These are phyloP conservation scores for Lepidurus packardi DNA, from an alignment of 1,140 invertebrate genomes.

Conservation along the genomic window DNA sequence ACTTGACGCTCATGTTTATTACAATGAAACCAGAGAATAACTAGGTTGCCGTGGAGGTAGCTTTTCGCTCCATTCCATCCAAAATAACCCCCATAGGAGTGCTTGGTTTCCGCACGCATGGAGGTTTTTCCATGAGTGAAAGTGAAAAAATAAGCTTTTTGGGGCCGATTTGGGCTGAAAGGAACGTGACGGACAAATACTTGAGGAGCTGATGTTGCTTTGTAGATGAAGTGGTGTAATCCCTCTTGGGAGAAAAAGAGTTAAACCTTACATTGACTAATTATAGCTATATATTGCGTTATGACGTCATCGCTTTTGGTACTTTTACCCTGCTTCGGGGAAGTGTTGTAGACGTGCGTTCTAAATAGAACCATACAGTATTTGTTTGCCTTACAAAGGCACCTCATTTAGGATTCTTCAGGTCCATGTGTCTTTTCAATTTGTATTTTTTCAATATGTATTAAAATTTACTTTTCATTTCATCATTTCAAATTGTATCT, in stretches of 20 bases:
- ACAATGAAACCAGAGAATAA: background rate
- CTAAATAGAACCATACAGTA: background rate
- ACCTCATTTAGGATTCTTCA: background rate
- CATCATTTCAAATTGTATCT: background rate
- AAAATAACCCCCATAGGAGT: background rate
- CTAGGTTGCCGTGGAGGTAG: background rate
- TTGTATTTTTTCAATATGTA: too few species aligned
- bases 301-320: background rate
- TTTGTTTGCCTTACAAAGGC: background rate
- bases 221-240: background rate
- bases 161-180: constrained; percentile 8
- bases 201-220: background rate
- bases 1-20: background rate
- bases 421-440: background rate
- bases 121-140: background rate
- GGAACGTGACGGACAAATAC: constrained; percentile 3
- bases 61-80: background rate
- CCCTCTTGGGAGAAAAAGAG: background rate
- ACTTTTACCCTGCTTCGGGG: background rate
- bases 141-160: background rate
- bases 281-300: background rate
- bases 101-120: background rate
- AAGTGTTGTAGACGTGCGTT: background rate
- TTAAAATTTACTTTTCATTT: too few species aligned
- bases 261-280: background rate